These are phyloP conservation scores for Valencia hispanica DNA, from an alignment of 2,797 vertebrate genomes.

Conservation along the genomic window DNA sequence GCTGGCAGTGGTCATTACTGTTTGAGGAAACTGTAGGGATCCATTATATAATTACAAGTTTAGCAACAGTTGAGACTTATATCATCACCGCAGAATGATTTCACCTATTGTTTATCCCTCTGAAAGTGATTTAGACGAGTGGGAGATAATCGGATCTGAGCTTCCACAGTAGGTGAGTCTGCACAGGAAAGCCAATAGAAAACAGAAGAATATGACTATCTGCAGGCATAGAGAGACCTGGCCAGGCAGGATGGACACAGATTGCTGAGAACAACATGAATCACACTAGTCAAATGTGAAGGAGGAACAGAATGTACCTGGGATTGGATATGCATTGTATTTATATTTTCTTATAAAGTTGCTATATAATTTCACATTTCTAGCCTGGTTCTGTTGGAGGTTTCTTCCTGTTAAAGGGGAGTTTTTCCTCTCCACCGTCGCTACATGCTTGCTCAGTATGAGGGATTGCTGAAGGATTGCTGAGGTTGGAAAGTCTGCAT, in stretches of 20 bases:
- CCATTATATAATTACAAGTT: neutral
- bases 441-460: no score
- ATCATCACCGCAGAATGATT: constrained; percentile 18
- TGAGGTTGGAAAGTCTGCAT: no score
- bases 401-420: no score
- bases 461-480: no score
- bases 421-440: no score
- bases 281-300: constrained; percentile 14
- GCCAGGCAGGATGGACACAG: constrained; percentile 37
- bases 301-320: constrained; percentile 1
- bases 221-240: constrained; percentile 19
- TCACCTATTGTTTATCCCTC: constrained; percentile 32
- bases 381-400: no score
- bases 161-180: constrained; percentile 11
- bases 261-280: constrained; percentile 16
- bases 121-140: constrained; percentile 15
- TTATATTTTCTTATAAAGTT: neutral
- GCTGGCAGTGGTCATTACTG: neutral
- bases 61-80: neutral
- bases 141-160: constrained; percentile 21
- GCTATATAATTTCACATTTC: neutral
- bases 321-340: neutral
- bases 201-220: constrained; percentile 22
- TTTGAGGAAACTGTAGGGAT: neutral
- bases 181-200: constrained; percentile 32